Percentiles rank a stretch among this genome's conserved stretches.
Evolutionary conservation across 2,888 invertebrate genomes (phyloP).

Genomic region (Balanococcus diminutus): DNA sequence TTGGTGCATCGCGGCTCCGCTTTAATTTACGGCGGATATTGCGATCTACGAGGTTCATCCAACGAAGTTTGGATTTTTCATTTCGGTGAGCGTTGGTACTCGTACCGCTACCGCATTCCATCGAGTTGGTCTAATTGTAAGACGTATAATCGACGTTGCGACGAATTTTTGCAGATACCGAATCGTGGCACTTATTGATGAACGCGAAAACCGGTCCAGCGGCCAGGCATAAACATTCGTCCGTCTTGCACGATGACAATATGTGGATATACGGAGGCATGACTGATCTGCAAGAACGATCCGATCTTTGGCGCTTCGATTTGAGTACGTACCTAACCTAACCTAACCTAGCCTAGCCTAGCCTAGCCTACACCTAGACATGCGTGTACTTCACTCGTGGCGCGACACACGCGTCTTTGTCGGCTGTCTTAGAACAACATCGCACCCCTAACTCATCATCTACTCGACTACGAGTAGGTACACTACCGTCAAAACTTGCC

Average conservation of each 20-base stretch:
- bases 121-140: too few species aligned
- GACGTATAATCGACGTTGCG: too few species aligned
- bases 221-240: slow-evolving; percentile 80
- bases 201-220: slow-evolving; percentile 62
- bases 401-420: too few species aligned
- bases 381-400: too few species aligned
- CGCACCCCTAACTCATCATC: background rate
- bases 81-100: slow-evolving; percentile 70
- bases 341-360: background rate
- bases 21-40: slow-evolving; percentile 86
- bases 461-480: background rate
- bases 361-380: too few species aligned
- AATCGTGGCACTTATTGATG: slow-evolving; percentile 76
- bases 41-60: slow-evolving; percentile 81
- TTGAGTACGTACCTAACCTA: slow-evolving; percentile 64
- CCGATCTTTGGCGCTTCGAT: slow-evolving; percentile 82
- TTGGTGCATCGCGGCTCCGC: slow-evolving; percentile 78
- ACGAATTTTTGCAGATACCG: slow-evolving; percentile 72
- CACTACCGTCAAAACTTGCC: too few species aligned
- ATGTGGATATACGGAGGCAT: slow-evolving; percentile 91
- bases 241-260: slow-evolving; percentile 75
- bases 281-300: slow-evolving; percentile 78
- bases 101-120: background rate
- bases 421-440: too few species aligned
- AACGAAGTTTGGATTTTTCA: slow-evolving; percentile 87